Evolutionary conservation across 2,888 invertebrate genomes (phyloP), one percentile per base, ranked within the genome.

Genomic region (Dicroscelio sp.): DNA sequence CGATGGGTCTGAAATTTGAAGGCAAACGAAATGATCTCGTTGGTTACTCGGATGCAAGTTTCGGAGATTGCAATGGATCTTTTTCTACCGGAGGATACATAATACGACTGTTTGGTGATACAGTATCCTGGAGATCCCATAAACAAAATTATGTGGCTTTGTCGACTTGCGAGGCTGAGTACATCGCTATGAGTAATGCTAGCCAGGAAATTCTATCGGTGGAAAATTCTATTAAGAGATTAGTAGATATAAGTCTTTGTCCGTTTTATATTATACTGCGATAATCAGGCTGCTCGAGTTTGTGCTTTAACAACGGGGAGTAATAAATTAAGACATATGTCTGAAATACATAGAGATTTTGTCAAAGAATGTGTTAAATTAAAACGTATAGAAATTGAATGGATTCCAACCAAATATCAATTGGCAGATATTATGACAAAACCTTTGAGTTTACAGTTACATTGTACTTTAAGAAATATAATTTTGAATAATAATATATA

Each of bases 121-220:
- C 71, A 12, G 20, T 75, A n/a, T 2, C 73, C 1, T 75, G 73
- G 73, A 75, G 33, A 75, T 33, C 55, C 1, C 52, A 5, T n/a
- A 55, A 75, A 55, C 73, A 75, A 55, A 52, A 10, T 55, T 75
- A 55, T 31, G 73, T 75, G 4, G 52, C 73, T 31, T 33, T 75
- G 3, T 55, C 73, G 6, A 75, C 73, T 30, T 75, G 55, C 20
- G 5, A 75, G 27, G 73, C 55, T 23, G 73, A 75, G 17, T 75
- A 75, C 33, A 31, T 55, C 12, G 73, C 55, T 1, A 71, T 71
- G 48, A 71, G 71, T 27, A 27, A 43, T 1, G 48, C 71, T 30
- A 48, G 71, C 30, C 35, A 69, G 38, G 69, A 69, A 25, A 25
- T 69, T 23, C 25, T 69, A 3, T n/a, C 69, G 23, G 4, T 38